Evolutionary conservation across 2,888 invertebrate genomes (phyloP).

Genomic region (Hyles lineata): DNA sequence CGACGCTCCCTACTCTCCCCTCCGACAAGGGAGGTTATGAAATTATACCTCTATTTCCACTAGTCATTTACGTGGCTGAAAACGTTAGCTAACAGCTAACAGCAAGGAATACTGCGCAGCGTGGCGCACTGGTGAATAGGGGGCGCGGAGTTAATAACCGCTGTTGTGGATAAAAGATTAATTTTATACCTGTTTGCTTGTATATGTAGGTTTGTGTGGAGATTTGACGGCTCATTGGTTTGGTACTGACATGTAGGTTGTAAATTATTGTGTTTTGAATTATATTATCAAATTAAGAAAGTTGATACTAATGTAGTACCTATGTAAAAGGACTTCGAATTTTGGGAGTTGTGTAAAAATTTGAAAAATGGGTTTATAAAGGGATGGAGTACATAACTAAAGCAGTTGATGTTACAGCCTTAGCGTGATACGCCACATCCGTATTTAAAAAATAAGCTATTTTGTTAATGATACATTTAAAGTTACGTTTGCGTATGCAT

Average conservation of each 20-base stretch:
- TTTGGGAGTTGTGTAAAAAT: too few relatives aligned
- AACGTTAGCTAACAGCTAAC: slow-evolving; percentile 47
- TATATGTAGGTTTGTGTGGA: background rate
- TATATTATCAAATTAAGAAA: too few relatives aligned
- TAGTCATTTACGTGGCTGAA: slow-evolving; percentile 57
- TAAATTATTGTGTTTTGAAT: background rate
- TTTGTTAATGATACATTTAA: too few relatives aligned
- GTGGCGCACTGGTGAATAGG: background rate
- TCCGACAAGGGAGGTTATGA: slow-evolving; percentile 53
- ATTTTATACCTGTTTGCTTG: background rate
- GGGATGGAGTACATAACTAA: too few relatives aligned
- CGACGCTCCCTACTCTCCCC: slow-evolving; percentile 50
- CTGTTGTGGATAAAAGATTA: background rate
- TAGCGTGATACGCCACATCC: too few relatives aligned
- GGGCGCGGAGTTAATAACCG: background rate
- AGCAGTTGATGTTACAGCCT: too few relatives aligned
- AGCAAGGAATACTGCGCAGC: slow-evolving; percentile 28
- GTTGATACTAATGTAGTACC: too few relatives aligned
- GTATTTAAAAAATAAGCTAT: too few relatives aligned
- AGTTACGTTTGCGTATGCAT: too few relatives aligned
- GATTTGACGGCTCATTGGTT: background rate
- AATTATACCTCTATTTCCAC: slow-evolving; percentile 64
- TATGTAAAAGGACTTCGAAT: too few relatives aligned
- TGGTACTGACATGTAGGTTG: background rate
- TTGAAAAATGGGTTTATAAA: too few relatives aligned